A percentile compares a stretch with the other conserved stretches of the same genome.
phyloP scores from a whole-genome alignment of 2,797 vertebrate species.

The Tachyglossus aculeatus region DNA sequence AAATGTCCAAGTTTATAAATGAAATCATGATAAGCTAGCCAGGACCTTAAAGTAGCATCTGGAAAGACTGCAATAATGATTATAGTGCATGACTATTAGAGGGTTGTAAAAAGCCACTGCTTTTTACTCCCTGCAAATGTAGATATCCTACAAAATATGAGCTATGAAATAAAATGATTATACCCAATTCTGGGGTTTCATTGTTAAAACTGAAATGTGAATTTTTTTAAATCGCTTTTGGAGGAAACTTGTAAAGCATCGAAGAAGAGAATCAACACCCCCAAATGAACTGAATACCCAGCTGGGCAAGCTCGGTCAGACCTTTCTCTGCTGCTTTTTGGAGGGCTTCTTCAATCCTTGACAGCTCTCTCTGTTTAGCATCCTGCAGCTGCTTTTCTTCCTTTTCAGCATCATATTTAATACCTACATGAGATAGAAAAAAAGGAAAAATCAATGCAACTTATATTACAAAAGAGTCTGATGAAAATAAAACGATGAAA shows the following conservation, averaged over 20 bases:
- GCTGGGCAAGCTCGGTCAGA: conserved; percentile 54
- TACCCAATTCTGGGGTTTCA: background rate
- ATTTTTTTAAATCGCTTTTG: background rate
- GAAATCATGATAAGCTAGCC: too few relatives aligned
- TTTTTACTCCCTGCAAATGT: too few relatives aligned
- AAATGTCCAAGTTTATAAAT: too few relatives aligned
- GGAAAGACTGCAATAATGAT: too few relatives aligned
- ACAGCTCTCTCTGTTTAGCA: conserved; percentile 89
- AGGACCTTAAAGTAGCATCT: too few relatives aligned
- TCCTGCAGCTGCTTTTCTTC: conserved; percentile 91
- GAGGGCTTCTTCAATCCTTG: conserved; percentile 91
- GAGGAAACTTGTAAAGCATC: conserved; percentile 16
- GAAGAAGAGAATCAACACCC: background rate
- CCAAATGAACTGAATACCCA: conserved; percentile 4
- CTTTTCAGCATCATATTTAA: conserved; percentile 91
- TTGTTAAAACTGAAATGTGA: background rate
- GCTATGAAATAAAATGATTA: background rate
- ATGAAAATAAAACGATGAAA: too few relatives aligned
- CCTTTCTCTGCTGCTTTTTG: conserved; percentile 87
- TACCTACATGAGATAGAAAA: too few relatives aligned
- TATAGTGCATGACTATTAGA: too few relatives aligned
- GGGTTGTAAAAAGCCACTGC: too few relatives aligned
- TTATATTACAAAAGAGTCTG: too few relatives aligned
- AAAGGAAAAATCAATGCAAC: too few relatives aligned
- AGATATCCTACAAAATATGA: too few relatives aligned